These are phyloP conservation scores for Yponomeuta plumbellus DNA, from an alignment of 2,888 invertebrate species.

Conservation along the genomic window DNA sequence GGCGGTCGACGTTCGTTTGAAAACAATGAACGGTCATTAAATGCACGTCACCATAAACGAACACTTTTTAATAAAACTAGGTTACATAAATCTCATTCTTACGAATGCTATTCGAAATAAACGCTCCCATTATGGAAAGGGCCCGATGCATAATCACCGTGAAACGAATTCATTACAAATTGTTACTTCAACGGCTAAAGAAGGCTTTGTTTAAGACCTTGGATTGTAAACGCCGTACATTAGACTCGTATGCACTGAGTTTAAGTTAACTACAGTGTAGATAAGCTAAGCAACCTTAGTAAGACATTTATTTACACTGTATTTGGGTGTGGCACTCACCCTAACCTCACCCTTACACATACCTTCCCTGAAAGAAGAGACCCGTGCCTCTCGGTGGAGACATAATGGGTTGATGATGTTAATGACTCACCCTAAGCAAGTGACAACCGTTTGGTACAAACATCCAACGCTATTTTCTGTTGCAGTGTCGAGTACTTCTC, in stretches of 20 bases:
- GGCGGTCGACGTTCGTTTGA: neutral
- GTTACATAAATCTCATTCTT: constrained; percentile 1
- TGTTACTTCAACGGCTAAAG: neutral
- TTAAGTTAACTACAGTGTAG: constrained; percentile 15
- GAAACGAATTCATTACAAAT: constrained; percentile 13
- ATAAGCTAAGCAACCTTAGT: constrained; percentile 9
- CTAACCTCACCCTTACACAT: no score
- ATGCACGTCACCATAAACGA: neutral
- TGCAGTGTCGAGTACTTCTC: constrained; percentile 90
- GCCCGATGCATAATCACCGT: constrained; percentile 13
- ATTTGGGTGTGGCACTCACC: no score
- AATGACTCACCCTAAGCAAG: no score
- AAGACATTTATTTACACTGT: no score
- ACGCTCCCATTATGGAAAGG: neutral
- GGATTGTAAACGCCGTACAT: constrained; percentile 38
- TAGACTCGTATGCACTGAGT: constrained; percentile 31
- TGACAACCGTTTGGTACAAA: no score
- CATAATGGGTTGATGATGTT: no score
- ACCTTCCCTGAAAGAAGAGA: no score
- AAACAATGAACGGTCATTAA: neutral
- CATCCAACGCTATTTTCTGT: constrained; percentile 21
- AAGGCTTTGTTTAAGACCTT: constrained; percentile 50
- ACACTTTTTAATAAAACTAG: constrained; percentile 1
- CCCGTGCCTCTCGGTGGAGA: no score
- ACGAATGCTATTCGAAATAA: constrained; percentile 7